Percentiles rank a stretch among this genome's conserved stretches.
Evolutionary conservation across 2,113 vertebrate species (phyloP).

Genomic region (Corythornis cristatus): DNA sequence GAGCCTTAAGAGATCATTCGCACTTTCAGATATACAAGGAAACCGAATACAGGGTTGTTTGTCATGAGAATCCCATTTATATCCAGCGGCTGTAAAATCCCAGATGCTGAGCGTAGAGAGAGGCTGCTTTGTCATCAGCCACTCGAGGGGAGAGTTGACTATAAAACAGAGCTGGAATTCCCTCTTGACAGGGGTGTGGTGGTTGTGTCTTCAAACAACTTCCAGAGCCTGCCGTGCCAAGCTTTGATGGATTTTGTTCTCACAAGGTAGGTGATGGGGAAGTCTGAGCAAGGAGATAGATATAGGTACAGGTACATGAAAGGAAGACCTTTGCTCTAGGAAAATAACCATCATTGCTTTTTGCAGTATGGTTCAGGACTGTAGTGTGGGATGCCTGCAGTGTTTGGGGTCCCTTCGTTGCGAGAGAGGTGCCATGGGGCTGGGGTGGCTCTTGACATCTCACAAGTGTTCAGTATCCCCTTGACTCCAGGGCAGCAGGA

Average conservation of each 20-base stretch:
- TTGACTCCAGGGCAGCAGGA: neutral
- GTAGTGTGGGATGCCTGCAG: neutral
- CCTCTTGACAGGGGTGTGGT: neutral
- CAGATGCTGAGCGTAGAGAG: constrained; percentile 11
- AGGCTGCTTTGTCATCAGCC: constrained; percentile 3
- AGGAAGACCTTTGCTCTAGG: constrained; percentile 21
- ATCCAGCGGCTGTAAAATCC: constrained; percentile 16
- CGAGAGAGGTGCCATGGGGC: neutral
- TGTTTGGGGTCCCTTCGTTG: neutral
- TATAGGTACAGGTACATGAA: neutral
- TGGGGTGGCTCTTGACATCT: neutral
- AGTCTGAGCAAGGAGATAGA: neutral
- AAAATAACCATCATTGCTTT: constrained; percentile 10
- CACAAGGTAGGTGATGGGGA: neutral
- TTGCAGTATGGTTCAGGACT: neutral
- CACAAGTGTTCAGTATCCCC: neutral
- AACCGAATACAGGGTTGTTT: constrained; percentile 42
- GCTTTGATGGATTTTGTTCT: constrained; percentile 18
- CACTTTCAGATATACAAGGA: constrained; percentile 16
- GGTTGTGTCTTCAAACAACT: constrained; percentile 13
- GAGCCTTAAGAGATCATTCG: constrained; percentile 35
- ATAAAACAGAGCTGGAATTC: neutral
- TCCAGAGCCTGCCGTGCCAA: neutral
- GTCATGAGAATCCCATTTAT: constrained; percentile 57
- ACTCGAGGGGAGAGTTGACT: neutral